Evolutionary conservation across 2,113 vertebrate species (phyloP), one percentile per base, ranked within the genome.

Genomic region (Pseudorhombus dupliciocellatus): DNA sequence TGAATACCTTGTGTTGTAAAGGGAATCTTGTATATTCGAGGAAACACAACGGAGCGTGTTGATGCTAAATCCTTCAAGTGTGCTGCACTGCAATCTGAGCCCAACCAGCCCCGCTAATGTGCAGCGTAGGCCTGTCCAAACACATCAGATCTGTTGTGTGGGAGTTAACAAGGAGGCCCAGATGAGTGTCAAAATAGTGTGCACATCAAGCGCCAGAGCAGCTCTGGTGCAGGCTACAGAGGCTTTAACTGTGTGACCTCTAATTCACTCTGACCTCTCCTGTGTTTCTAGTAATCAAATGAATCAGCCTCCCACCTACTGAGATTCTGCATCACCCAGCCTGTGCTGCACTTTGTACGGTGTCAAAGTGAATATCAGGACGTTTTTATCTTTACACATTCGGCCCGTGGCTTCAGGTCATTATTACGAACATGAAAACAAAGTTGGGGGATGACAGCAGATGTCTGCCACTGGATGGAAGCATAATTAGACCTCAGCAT

Each of bases 121-220:
- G 83, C 77, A 78, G 78, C 40, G 54, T 60, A 73, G 87, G 87
- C 77, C 83, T 90, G 90, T 93, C 90, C 71, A 55, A 88, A 78
- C 81, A 56, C 74, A 91, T 91, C 79, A 87, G 21, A 81, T 89
- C 87, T 87, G 88, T 88, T 90, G 84, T 79, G 62, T 84, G 83
- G 66, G 84, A 84, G 87, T 79, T 90, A 90, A 90, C 87, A 91
- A 89, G 84, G 71, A 86, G 84, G 71, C 75, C 84, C 75, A 63
- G 83, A 88, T 90, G 84, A 86, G 74, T 91, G 90, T 93, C 91
- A 91, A 86, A 93, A 92, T 83, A 91, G 65, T 48, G 67, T 54
- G 60, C 69, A 84, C 80, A 66, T 91, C 86, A 86, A 81, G 77
- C 46, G 20, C 60, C 30, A 10, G 44, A 75, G 66, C 80, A 37